Conservation (phyloP, 2,113 vertebrate genomes). For the Chloroceryle aenea region DNA sequence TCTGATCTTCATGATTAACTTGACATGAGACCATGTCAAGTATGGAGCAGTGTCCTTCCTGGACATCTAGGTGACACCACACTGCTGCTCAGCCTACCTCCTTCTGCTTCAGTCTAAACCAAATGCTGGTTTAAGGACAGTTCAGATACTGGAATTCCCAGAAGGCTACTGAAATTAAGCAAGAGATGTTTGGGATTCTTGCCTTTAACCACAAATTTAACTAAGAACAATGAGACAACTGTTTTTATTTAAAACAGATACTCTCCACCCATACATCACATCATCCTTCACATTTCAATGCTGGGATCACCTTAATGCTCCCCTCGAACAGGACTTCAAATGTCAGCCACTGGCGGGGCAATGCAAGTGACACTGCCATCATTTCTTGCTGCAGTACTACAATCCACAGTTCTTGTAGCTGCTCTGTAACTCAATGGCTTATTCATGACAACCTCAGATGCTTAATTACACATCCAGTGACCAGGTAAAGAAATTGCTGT, state of each 20-base stretch:
- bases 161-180: neutral
- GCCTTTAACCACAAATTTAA: neutral
- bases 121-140: neutral
- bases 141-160: neutral
- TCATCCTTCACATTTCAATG: neutral
- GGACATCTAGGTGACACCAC: fast-evolving
- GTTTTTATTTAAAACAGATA: neutral
- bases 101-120: neutral
- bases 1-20: neutral
- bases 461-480: neutral
- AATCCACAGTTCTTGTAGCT: neutral
- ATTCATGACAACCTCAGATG: neutral
- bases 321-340: fast-evolving
- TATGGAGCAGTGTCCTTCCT: neutral
- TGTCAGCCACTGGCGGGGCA: neutral
- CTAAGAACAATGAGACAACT: neutral
- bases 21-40: neutral
- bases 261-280: neutral
- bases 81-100: neutral
- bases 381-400: neutral
- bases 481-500: neutral
- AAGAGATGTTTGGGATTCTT: neutral
- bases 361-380: neutral
- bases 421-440: neutral
- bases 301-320: neutral